These are phyloP conservation scores for Diorhabda sublineata DNA, from an alignment of 1,140 invertebrate species.

Conservation along the genomic window DNA sequence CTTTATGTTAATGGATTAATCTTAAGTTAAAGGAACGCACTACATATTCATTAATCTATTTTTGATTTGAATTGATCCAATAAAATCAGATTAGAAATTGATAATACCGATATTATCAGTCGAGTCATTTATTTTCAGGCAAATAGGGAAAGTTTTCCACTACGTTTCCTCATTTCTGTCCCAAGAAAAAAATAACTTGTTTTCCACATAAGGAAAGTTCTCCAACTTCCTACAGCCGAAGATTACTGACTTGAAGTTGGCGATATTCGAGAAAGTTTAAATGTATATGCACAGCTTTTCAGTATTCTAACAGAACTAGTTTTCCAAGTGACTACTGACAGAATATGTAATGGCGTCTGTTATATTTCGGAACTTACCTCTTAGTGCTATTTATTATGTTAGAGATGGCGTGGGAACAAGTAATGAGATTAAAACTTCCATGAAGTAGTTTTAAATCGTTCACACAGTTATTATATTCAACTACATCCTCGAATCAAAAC, in stretches of 20 bases:
- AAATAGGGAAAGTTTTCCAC: neutral
- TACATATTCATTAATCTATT: neutral
- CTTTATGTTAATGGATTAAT: neutral
- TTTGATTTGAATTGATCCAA: neutral
- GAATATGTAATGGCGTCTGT: neutral
- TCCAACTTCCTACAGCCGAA: neutral
- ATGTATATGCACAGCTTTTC: neutral
- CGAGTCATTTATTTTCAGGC: neutral
- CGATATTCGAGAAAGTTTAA: conserved; percentile 1
- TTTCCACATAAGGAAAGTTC: conserved; percentile 5
- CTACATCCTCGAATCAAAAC: neutral
- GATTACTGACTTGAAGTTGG: conserved; percentile 4
- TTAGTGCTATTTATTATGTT: too few relatives aligned
- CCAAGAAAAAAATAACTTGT: neutral
- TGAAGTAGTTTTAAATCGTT: neutral
- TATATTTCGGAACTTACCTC: neutral
- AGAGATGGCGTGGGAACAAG: too few relatives aligned
- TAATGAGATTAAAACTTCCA: neutral
- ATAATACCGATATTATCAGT: neutral
- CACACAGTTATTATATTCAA: neutral
- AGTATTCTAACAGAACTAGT: neutral
- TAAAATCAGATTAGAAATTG: neutral
- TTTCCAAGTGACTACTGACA: conserved; percentile 1
- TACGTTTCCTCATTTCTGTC: neutral
- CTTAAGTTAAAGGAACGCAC: neutral